Percentiles rank a stretch among this genome's conserved stretches.
Conservation (phyloP, 2,113 vertebrate genomes). For the Clarias magur region DNA sequence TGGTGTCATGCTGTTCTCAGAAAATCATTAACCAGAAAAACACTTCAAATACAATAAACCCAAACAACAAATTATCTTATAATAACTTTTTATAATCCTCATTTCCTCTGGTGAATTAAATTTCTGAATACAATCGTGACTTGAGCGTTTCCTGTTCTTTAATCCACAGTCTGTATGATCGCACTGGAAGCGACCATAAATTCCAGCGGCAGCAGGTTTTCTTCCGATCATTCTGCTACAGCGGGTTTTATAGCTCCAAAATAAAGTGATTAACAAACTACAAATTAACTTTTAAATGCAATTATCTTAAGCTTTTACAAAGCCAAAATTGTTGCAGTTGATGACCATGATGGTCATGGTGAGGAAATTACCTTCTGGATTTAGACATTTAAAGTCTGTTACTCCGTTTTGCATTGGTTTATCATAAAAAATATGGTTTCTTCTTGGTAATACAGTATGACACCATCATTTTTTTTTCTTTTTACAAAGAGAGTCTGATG, state of each 20-base stretch:
- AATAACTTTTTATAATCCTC: not conserved
- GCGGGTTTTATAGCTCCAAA: not conserved
- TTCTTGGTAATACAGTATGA: not conserved
- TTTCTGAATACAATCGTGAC: not conserved
- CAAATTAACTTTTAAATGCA: not conserved
- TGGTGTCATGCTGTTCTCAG: not conserved
- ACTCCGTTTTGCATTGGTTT: not conserved
- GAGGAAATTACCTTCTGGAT: not conserved
- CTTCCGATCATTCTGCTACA: not conserved
- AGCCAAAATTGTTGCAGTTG: not conserved
- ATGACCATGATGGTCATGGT: not conserved
- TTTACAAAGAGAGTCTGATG: not conserved
- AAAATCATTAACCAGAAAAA: not conserved
- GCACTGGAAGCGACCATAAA: not conserved
- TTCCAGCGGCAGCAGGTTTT: not conserved
- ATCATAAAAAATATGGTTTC: not conserved
- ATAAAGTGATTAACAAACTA: not conserved
- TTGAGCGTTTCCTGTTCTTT: not conserved
- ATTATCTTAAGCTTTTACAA: not conserved
- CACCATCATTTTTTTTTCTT: not conserved
- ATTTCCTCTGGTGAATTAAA: not conserved
- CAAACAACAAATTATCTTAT: not conserved
- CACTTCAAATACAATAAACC: not conserved
- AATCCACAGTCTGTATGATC: not conserved
- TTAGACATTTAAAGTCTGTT: not conserved